phyloP scores from a whole-genome alignment of 2,113 vertebrate species.

The Chloropsis hardwickii region DNA sequence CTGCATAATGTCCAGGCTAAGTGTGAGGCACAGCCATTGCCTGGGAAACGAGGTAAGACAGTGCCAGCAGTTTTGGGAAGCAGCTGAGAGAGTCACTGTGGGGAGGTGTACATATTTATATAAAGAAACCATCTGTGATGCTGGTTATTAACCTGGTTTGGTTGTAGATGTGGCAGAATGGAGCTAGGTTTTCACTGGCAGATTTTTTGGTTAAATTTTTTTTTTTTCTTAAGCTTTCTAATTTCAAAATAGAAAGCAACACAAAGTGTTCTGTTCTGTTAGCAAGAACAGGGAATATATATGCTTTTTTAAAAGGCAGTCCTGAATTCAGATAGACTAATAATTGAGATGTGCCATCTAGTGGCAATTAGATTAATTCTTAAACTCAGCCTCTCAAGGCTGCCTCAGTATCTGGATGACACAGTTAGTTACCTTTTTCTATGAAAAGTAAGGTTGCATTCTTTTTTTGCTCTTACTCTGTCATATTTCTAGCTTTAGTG shows the following conservation, averaged over 20 bases:
- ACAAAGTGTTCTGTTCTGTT: neutral
- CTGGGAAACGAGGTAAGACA: neutral
- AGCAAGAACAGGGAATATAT: neutral
- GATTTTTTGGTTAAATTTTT: slow-evolving; percentile 2
- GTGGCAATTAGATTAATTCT: neutral
- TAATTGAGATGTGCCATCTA: slow-evolving; percentile 46
- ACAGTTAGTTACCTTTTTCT: neutral
- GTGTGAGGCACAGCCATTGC: neutral
- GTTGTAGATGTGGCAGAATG: neutral
- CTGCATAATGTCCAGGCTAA: neutral
- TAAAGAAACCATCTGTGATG: slow-evolving; percentile 52
- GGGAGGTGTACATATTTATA: slow-evolving; percentile 10
- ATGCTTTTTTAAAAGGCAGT: neutral
- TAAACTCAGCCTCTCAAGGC: neutral
- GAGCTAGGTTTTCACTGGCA: slow-evolving; percentile 21
- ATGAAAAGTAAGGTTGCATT: neutral
- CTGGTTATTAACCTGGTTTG: slow-evolving; percentile 31
- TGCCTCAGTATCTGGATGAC: neutral
- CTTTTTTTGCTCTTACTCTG: neutral
- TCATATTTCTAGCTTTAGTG: neutral
- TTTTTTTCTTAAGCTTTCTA: neutral
- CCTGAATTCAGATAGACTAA: neutral
- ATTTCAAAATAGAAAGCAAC: neutral
- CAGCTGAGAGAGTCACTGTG: neutral
- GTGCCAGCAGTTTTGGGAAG: slow-evolving; percentile 8